Conservation (phyloP, 2,888 invertebrate species). For the Eupithecia abbreviata region DNA sequence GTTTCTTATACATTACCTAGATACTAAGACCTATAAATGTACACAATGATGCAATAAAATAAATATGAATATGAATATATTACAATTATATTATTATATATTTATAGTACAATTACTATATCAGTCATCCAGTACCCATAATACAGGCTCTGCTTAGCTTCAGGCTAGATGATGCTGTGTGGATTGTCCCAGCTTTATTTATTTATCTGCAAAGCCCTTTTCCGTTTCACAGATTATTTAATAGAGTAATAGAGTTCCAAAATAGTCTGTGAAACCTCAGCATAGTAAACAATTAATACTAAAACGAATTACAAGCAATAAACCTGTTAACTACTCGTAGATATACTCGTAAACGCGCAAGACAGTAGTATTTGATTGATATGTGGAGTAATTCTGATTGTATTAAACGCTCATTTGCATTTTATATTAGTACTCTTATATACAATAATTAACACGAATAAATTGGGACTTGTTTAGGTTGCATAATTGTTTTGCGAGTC, state of each 20-base stretch:
- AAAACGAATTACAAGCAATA: constrained; percentile 24
- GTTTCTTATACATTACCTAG: too few species aligned
- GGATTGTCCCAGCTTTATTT: too few species aligned
- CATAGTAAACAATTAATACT: background rate
- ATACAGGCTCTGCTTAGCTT: too few species aligned
- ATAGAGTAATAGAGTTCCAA: background rate
- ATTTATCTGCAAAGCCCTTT: too few species aligned
- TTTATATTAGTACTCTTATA: constrained; percentile 14
- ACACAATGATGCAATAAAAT: too few species aligned
- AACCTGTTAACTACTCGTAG: background rate
- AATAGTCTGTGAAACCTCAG: background rate
- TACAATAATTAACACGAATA: constrained; percentile 22
- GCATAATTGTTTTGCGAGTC: constrained; percentile 5
- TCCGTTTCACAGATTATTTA: too few species aligned
- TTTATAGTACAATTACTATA: too few species aligned
- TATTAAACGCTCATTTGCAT: constrained; percentile 28
- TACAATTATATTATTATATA: too few species aligned
- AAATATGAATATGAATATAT: too few species aligned
- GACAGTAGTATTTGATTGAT: constrained; percentile 31
- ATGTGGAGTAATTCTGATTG: constrained; percentile 28
- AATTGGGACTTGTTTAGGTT: constrained; percentile 7
- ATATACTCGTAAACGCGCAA: background rate
- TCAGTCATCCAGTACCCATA: too few species aligned
- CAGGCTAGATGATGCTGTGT: too few species aligned
- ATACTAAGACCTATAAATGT: too few species aligned